Evolutionary conservation across 1,140 invertebrate genomes (phyloP), one percentile per base, ranked within the genome.

Genomic region (Tetramorium parvispinum): DNA sequence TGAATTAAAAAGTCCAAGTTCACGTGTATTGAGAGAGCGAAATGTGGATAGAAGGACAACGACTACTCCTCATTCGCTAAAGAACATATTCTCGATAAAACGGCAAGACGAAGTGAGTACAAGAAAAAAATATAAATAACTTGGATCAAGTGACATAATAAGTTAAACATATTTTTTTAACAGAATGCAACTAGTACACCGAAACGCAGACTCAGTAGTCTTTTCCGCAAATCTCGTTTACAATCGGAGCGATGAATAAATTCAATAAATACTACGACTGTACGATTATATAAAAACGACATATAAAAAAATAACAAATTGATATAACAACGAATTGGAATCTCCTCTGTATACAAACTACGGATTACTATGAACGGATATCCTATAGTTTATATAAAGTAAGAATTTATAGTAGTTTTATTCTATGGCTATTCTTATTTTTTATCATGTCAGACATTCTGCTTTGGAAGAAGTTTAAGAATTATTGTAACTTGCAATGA

Each of bases 141-240:
- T 73, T 61, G 27, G 40, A 16, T 85, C 57, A 73, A 75, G 32
- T 11, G 18, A 61, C 24, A 63, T 57, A 81, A 79, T 49, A 61
- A 57, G 37, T 66, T 32, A 86, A 73, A 66, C n/a, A 40, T 68
- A 37, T 85, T 49, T 86, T 81, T 91, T 88, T 92, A 82, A 65
- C 66, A 94, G 94, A 94, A 94, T 82, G 4, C 27, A 83, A 46
- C 75, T 55, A 83, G 87, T 27, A 93, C 93, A 21, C 93, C 93
- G 49, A 91, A 87, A 85, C 93, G 93, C 37, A 87, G 91, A 66
- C 87, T 93, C 43, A 94, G 92, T 68, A 92, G 79, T 66, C 92
- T 94, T 81, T 94, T 94, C 32, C 91, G 93, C 0, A 94, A 92
- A 85, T 13, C 85, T 53, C 78, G 79, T 51, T 10, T 82, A 32